Evolutionary conservation across 92 coral and sea anemone species (phyloP).

Genomic region (Virgularia gustaviana): DNA sequence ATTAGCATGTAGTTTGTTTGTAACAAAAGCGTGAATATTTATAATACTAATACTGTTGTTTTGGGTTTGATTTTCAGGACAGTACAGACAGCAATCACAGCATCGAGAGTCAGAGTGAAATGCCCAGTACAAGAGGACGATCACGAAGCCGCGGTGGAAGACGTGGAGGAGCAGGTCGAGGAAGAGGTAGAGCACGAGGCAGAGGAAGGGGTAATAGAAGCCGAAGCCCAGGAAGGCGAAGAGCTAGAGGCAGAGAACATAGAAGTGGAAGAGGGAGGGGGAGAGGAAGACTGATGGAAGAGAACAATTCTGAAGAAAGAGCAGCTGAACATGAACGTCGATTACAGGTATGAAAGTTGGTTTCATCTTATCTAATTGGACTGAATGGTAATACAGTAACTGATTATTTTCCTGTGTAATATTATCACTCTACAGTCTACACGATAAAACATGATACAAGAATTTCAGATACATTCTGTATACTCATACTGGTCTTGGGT

Average conservation of each 20-base stretch:
- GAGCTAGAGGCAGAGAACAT: conserved; percentile 8
- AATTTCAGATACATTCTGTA: no score
- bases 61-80: no score
- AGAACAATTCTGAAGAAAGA: conserved; percentile 30
- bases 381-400: background rate
- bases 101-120: background rate
- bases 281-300: conserved; percentile 30
- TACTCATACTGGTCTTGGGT: no score
- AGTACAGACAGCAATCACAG: background rate
- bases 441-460: no score
- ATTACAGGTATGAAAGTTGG: conserved; percentile 21
- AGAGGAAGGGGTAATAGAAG: background rate
- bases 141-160: background rate
- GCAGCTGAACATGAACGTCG: conserved; percentile 14
- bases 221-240: background rate
- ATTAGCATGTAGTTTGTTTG: no score
- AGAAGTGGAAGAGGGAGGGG: conserved; percentile 23
- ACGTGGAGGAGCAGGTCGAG: conserved; percentile 9
- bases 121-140: background rate
- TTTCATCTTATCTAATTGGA: background rate
- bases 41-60: no score
- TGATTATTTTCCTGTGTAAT: background rate
- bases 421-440: no score
- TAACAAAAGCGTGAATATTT: no score
- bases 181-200: conserved; percentile 13